Evolutionary conservation across 2,888 invertebrate genomes (phyloP).

Genomic region (Chrysotoxum bicinctum): DNA sequence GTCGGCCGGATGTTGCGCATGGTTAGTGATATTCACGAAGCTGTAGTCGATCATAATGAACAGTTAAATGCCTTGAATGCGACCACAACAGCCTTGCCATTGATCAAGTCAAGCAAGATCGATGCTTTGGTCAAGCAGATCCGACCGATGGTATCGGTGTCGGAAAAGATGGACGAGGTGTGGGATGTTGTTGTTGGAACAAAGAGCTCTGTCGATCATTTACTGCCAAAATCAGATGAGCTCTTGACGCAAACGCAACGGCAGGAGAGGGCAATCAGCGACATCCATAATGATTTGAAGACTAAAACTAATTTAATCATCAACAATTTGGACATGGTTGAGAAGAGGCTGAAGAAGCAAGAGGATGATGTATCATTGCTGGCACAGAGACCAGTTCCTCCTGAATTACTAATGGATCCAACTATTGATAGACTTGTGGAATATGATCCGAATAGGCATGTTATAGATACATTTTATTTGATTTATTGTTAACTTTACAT

Average conservation of each 20-base stretch:
- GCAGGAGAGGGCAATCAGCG: conserved; percentile 92
- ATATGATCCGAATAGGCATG: conserved; percentile 86
- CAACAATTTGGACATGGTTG: conserved; percentile 92
- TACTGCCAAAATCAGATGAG: conserved; percentile 93
- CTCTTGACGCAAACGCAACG: conserved; percentile 92
- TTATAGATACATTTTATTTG: neutral
- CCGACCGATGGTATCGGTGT: conserved; percentile 91
- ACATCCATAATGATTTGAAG: conserved; percentile 91
- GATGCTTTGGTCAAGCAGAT: conserved; percentile 91
- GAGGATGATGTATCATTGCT: conserved; percentile 91
- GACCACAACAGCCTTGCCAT: conserved; percentile 84
- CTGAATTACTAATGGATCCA: conserved; percentile 89
- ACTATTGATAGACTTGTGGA: conserved; percentile 91
- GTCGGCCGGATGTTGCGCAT: conserved; percentile 89
- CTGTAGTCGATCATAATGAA: conserved; percentile 89
- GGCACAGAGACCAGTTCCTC: conserved; percentile 88
- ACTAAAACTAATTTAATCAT: conserved; percentile 93
- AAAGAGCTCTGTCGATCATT: conserved; percentile 92
- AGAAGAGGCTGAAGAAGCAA: conserved; percentile 91
- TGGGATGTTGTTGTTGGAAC: conserved; percentile 95
- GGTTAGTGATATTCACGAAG: conserved; percentile 91
- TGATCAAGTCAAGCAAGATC: conserved; percentile 87
- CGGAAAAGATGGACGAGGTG: conserved; percentile 95
- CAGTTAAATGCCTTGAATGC: conserved; percentile 81
- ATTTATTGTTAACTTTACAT: conserved; percentile 1